Percentiles rank a stretch among this genome's conserved stretches.
Evolutionary conservation across 2,888 invertebrate genomes (phyloP).

Genomic region (Pollenia angustigena): DNA sequence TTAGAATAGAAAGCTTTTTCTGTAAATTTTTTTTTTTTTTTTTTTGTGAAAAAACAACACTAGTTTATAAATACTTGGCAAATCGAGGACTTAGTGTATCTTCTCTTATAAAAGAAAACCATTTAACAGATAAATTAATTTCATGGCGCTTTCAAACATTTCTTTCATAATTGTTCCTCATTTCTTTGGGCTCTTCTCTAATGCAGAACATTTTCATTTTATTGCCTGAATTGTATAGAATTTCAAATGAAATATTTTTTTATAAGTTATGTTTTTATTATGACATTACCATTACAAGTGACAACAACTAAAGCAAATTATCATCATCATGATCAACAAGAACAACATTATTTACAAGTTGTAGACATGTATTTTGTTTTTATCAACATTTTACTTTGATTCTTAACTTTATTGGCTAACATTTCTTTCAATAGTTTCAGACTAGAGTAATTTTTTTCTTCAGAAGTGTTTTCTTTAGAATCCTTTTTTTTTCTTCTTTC

Average conservation of each 20-base stretch:
- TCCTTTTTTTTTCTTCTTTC: neutral
- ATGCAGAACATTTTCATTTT: slow-evolving; percentile 39
- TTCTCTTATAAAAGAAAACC: neutral
- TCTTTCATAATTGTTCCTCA: slow-evolving; percentile 23
- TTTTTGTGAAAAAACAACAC: neutral
- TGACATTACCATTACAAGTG: slow-evolving; percentile 61
- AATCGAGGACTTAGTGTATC: too few relatives aligned
- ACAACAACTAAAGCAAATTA: slow-evolving; percentile 67
- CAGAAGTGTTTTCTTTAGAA: neutral
- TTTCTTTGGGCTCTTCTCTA: neutral
- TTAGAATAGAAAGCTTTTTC: neutral
- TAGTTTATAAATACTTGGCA: slow-evolving; percentile 29
- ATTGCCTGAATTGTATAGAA: neutral
- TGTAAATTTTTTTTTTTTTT: neutral
- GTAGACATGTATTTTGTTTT: slow-evolving; percentile 17
- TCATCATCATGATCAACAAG: slow-evolving; percentile 21
- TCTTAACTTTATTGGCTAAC: slow-evolving; percentile 14
- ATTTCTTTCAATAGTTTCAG: neutral
- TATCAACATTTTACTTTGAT: neutral
- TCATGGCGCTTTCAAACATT: slow-evolving; percentile 57
- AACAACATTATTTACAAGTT: slow-evolving; percentile 48
- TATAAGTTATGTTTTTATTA: slow-evolving; percentile 56
- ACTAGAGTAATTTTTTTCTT: neutral
- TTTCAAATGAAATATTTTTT: slow-evolving; percentile 25
- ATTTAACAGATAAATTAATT: slow-evolving; percentile 44